Conservation (phyloP, 2,797 vertebrate genomes). For the Chrysocyon brachyurus region DNA sequence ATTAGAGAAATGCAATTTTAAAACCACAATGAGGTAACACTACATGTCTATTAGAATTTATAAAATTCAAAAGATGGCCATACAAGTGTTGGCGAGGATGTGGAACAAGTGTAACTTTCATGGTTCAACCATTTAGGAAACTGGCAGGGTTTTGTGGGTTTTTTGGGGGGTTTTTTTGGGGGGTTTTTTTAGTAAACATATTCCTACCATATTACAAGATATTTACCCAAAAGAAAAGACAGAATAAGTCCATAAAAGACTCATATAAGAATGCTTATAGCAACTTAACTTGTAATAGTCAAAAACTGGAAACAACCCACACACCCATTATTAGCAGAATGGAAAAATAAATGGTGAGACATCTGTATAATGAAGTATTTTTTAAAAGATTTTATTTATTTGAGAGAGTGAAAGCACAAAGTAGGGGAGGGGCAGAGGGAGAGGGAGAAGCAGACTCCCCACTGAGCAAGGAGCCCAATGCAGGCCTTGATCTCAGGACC, state of each 20-base stretch:
- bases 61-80: background rate
- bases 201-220: background rate
- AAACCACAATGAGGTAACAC: background rate
- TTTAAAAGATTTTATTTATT: background rate
- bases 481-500: background rate
- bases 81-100: background rate
- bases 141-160: background rate
- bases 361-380: background rate
- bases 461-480: rapidly evolving
- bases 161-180: too few species aligned
- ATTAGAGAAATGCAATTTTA: slow-evolving; percentile 39
- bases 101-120: background rate
- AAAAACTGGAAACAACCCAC: background rate
- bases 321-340: background rate
- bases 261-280: background rate
- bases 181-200: background rate
- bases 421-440: background rate
- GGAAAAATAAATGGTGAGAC: background rate
- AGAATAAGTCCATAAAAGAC: background rate
- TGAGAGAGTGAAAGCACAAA: background rate
- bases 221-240: slow-evolving; percentile 18
- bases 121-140: slow-evolving; percentile 9
- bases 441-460: background rate
- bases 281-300: background rate
- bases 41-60: background rate